These are phyloP conservation scores for Prunella himalayana DNA, from an alignment of 2,113 vertebrate genomes.

Conservation along the genomic window DNA sequence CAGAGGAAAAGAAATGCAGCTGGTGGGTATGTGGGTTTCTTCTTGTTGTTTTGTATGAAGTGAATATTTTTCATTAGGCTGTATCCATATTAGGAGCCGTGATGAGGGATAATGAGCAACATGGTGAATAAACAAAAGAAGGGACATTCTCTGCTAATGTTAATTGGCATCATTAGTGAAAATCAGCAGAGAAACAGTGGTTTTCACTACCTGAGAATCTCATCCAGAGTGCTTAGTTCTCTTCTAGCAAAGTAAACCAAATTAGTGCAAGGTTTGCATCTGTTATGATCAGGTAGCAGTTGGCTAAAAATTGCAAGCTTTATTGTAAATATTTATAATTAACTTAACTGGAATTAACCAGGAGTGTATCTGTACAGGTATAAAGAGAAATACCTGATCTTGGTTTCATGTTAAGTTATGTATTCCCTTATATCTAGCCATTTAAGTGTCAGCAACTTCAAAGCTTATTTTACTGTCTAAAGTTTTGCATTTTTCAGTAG, in stretches of 20 bases:
- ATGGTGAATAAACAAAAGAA: background rate
- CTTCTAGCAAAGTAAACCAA: background rate
- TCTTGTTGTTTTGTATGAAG: background rate
- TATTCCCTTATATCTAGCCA: background rate
- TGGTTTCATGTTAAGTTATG: background rate
- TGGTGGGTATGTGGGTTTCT: background rate
- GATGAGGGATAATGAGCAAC: background rate
- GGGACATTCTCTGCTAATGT: background rate
- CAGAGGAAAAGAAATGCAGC: background rate
- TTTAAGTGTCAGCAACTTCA: background rate
- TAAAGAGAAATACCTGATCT: background rate
- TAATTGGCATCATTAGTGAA: background rate
- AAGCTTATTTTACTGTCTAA: background rate
- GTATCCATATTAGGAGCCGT: background rate
- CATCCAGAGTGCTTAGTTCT: background rate
- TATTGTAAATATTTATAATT: background rate
- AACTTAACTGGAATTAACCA: background rate
- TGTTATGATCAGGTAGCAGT: background rate
- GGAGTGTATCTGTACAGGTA: background rate
- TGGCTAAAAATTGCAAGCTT: background rate
- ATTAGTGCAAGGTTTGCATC: background rate
- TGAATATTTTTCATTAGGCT: background rate
- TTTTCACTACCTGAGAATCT: background rate
- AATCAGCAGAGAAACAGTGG: background rate
- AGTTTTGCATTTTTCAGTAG: background rate